Evolutionary conservation across 2,113 vertebrate genomes (phyloP), one percentile per base, ranked within the genome.

Genomic region (Promerops cafer): DNA sequence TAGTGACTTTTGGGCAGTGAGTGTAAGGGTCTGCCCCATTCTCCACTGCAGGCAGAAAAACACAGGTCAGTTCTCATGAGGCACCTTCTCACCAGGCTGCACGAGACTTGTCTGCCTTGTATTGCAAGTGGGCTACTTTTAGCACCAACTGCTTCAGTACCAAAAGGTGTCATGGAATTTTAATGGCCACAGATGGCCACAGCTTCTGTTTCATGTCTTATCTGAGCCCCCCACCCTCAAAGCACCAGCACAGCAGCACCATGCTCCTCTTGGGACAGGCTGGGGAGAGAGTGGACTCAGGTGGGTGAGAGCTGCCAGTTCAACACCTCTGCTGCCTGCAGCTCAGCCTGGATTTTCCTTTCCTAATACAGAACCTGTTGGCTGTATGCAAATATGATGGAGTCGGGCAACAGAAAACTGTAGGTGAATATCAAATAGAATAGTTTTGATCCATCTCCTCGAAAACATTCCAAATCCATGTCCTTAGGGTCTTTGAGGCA

Each of bases 121-220:
- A 33, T 16, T 60, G 69, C 61, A 68, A 85, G 74, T 15, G 53
- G 61, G 77, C 54, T 82, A 44, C 60, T 71, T 93, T 76, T 83
- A 93, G 84, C 84, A 85, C 84, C 93, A 94, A 63, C 33, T 53
- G 52, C 75, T 69, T 87, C 77, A 74, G 57, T 81, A 88, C 85
- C 90, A 95, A 96, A 96, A 94, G 94, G 95, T 94, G 91, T 93
- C 10, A 77, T 80, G 92, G 93, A 96, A 97, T 96, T 87, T 96
- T 95, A 95, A 96, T 85, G 87, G 83, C 82, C 93, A 80, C 93
- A 96, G 82, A 85, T 96, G 96, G 94, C 59, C 84, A 90, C 81
- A 91, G 40, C 91, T 95, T 90, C 92, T 93, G 95, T 52, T 90
- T 72, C 37, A 45, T 50, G 68, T 90, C 85, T 92, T 70, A 83